Base-by-base conservation (phyloP, 2,113 vertebrate species). In the Psephotus haematonotus region DNA sequence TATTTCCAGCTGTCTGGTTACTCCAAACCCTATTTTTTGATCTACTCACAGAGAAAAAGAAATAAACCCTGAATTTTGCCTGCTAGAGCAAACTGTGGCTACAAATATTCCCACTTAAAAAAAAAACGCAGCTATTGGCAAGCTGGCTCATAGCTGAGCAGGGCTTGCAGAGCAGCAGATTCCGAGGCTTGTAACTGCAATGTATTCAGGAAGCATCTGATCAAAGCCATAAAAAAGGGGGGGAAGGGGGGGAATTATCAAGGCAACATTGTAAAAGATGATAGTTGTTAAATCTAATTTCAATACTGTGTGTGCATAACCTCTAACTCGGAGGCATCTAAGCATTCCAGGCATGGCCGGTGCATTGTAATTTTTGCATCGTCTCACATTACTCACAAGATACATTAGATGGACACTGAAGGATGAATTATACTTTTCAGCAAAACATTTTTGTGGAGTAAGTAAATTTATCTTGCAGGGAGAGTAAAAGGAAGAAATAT, bases 221-320 rank as follows among this genome's bases (percentile, higher is more conserved):
- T 96, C 92, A 91, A 62, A 96, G 93, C 93, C 62, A 89, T 94
- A 96, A 97, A 95, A 86, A 86, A 49, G 62, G 25, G 63, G 1
- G 1, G 35, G 47, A 9, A 9, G 33, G 68, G 2, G 1, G 44
- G 47, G 71, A 81, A 93, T 96, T 80, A 96, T 93, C 92, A 96
- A 94, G 81, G 95, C 92, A 96, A 96, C 77, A 85, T 77, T 96
- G 83, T 96, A 95, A 96, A 96, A 96, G 91, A 97, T 96, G 94
- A 97, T 96, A 95, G 92, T 93, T 92, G 96, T 96, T 97, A 95
- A 96, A 95, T 93, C 88, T 94, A 96, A 97, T 97, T 97, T 96
- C 93, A 96, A 86, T 90, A 83, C 78, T 70, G 91, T 94, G 91
- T 97, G 94, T 95, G 95, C 95, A 97, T 97, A 97, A 97, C 97